A percentile compares a stretch with the other conserved stretches of the same genome.
Evolutionary conservation across 2,888 invertebrate species (phyloP).

Genomic region (Drosophila peninsularis): DNA sequence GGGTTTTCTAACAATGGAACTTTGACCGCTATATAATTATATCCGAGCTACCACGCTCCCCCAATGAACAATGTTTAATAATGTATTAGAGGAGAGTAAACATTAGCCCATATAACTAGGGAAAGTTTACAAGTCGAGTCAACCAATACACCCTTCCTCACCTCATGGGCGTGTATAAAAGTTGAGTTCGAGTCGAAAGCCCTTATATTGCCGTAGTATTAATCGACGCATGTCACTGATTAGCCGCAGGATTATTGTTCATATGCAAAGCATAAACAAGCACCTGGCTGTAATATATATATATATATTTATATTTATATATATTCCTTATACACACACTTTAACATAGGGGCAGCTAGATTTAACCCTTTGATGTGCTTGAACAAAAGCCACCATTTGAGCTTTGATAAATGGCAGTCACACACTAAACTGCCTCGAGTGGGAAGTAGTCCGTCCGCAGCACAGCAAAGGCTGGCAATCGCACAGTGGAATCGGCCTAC

Average conservation of each 20-base stretch:
- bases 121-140: neutral
- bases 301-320: neutral
- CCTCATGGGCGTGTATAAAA: neutral
- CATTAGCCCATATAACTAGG: neutral
- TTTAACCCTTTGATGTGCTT: conserved; percentile 66
- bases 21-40: too few relatives aligned
- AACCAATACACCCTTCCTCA: neutral
- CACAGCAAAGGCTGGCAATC: conserved; percentile 45
- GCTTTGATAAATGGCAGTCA: conserved; percentile 74
- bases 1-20: too few relatives aligned
- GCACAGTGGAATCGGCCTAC: conserved; percentile 52
- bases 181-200: conserved; percentile 1
- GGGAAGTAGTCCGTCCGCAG: conserved; percentile 29
- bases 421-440: conserved; percentile 44
- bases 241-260: conserved; percentile 72
- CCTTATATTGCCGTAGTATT: conserved; percentile 36
- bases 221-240: conserved; percentile 79
- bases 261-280: conserved; percentile 55
- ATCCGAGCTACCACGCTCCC: too few relatives aligned
- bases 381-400: conserved; percentile 58
- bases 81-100: too few relatives aligned
- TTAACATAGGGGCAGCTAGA: conserved; percentile 7
- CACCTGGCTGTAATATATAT: neutral
- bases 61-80: too few relatives aligned
- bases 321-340: neutral